These are phyloP conservation scores for Drosophila kepulauana DNA, from an alignment of 1,140 invertebrate species.

Conservation along the genomic window DNA sequence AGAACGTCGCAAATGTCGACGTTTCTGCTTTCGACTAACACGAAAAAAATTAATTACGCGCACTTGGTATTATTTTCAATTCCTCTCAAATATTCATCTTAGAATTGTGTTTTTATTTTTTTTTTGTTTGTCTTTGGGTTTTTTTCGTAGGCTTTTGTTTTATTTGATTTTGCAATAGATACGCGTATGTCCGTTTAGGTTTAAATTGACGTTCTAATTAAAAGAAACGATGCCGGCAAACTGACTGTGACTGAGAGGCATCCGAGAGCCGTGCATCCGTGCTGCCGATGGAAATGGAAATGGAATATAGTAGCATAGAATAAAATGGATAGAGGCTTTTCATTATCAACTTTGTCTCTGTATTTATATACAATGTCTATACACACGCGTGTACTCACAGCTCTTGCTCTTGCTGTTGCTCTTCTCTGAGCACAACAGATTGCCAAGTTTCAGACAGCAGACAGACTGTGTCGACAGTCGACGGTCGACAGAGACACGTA, in stretches of 20 bases:
- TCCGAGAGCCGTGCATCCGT: slow-evolving; percentile 26
- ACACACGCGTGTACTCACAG: background rate
- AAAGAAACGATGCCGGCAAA: slow-evolving; percentile 67
- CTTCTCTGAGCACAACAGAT: background rate
- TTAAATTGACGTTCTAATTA: slow-evolving; percentile 76
- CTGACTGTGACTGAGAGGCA: slow-evolving; percentile 48
- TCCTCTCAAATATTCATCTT: background rate
- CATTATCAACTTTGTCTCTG: slow-evolving; percentile 55
- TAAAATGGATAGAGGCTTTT: slow-evolving; percentile 27
- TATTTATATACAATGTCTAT: slow-evolving; percentile 4
- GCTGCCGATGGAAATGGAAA: slow-evolving; percentile 3
- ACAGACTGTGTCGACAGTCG: background rate
- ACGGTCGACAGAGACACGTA: background rate
- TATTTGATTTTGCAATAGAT: slow-evolving; percentile 20
- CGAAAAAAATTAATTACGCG: slow-evolving; percentile 16
- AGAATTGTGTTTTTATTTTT: background rate
- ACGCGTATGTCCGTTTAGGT: slow-evolving; percentile 44
- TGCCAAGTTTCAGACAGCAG: slow-evolving; percentile 1
- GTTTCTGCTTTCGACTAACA: background rate
- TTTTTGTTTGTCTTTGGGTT: slow-evolving; percentile 27
- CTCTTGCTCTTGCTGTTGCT: too few species aligned
- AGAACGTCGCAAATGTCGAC: slow-evolving; percentile 14
- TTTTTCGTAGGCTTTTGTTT: background rate
- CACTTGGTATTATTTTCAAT: slow-evolving; percentile 6
- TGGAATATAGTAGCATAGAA: background rate